Percentiles rank a stretch among this genome's conserved stretches.
Evolutionary conservation across 2,888 invertebrate genomes (phyloP).

Genomic region (Halocaridina rubra): DNA sequence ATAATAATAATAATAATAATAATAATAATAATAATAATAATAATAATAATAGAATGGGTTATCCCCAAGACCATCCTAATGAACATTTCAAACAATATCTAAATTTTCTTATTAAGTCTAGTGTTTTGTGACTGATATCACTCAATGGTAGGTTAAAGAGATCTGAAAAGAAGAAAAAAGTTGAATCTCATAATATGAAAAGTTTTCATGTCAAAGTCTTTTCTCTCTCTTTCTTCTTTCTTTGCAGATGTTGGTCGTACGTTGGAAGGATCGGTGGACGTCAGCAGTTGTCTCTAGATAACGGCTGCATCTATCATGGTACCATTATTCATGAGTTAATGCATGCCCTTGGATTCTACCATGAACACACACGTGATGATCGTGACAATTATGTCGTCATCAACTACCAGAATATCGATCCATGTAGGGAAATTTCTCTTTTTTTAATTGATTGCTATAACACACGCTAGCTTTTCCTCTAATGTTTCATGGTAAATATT

Average conservation of each 20-base stretch:
- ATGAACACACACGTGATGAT: slow-evolving; percentile 33
- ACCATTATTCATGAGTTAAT: slow-evolving; percentile 41
- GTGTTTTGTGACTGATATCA: neutral
- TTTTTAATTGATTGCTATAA: no score
- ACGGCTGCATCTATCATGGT: slow-evolving; percentile 32
- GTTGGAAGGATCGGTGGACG: slow-evolving; percentile 34
- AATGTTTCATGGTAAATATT: no score
- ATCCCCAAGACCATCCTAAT: neutral
- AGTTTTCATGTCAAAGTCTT: no score
- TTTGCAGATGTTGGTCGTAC: slow-evolving; percentile 34
- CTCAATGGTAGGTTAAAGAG: no score
- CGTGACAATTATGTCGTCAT: slow-evolving; percentile 28
- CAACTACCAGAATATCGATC: slow-evolving; percentile 3
- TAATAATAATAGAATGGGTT: no score
- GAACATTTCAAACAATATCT: neutral
- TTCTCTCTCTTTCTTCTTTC: neutral
- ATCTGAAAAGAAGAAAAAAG: no score
- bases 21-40: no score
- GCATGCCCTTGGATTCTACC: slow-evolving; percentile 46
- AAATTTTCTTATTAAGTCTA: neutral
- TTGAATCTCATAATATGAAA: no score
- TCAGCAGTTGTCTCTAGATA: slow-evolving; percentile 19
- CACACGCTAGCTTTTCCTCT: no score
- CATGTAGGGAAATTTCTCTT: neutral
- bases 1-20: no score